Base-by-base conservation (phyloP, 2,888 invertebrate genomes). In the Cryptocephalus primarius region DNA sequence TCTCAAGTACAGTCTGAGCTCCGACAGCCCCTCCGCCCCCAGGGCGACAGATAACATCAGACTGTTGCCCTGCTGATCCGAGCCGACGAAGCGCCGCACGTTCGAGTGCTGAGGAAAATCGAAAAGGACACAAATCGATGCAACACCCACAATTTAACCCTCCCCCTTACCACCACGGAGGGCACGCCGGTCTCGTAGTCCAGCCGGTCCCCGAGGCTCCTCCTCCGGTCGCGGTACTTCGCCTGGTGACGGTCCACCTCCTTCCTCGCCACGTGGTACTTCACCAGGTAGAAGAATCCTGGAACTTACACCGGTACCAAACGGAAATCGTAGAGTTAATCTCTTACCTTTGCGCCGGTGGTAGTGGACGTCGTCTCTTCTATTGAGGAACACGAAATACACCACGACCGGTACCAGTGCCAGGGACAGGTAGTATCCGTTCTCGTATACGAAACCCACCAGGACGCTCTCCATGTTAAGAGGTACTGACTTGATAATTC, bases 21-120 rank as follows among this genome's bases (percentile, higher is more conserved):
- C 83, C 1, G 71, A 70, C n/a, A 73, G 56, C 14, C 75, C 65
- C 46, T 73, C 72, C 32, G 70, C 66, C 40, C 74, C 64, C 50
- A 78, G 73, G 8, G 74, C 73, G 41, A 83, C 67, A 47, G 72
- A 72, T 10, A 82, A 54, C 8, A 75, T 64, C 1, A 85, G 14
- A 1, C 72, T 69, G 42, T 77, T 74, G 0, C 80, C 81, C 11
- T 78, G 73, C 8, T 75, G 70, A 42, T 79, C 75, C 1, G 72
- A 64, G 0, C 79, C 78, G 40, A 75, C 75, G 44, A 84, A 67
- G 8, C 68, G 63, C 40, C 69, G 61, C 9, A 65, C 60, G 48
- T 75, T 73, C 22, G 65, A 62, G 39, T 66, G 64, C 75, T 75
- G 56, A 43, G 64, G 58, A 43, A 36, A 22, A 4, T 33, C 22